Conservation (phyloP, 2,888 invertebrate species). For the Thymelicus acteon region DNA sequence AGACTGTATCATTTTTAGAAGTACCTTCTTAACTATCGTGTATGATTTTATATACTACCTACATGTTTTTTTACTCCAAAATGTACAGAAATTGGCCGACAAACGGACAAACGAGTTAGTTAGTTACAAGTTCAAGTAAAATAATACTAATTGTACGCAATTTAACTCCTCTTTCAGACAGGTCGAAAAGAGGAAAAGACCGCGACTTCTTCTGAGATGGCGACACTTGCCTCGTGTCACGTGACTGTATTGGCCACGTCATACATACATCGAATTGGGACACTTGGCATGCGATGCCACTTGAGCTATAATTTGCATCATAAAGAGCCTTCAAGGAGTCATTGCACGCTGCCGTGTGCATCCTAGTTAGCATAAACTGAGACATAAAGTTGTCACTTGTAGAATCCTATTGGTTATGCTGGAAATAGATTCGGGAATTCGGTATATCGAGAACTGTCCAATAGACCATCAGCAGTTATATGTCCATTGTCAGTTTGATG, state of each 20-base stretch:
- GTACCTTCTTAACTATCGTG: too few species aligned
- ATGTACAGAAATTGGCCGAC: too few species aligned
- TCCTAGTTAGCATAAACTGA: conserved; percentile 15
- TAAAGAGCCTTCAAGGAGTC: conserved; percentile 22
- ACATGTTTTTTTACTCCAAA: too few species aligned
- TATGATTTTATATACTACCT: too few species aligned
- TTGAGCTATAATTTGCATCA: conserved; percentile 22
- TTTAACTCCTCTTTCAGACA: background rate
- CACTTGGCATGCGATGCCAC: conserved; percentile 21
- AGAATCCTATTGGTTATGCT: conserved; percentile 5
- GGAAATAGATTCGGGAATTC: background rate
- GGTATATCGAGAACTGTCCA: background rate
- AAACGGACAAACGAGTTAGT: too few species aligned
- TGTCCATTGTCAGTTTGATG: too few species aligned
- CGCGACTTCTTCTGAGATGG: background rate
- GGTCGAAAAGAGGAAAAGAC: background rate
- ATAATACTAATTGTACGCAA: too few species aligned
- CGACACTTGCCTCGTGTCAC: conserved; percentile 10
- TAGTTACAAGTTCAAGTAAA: too few species aligned
- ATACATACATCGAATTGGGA: conserved; percentile 23
- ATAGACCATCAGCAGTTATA: background rate
- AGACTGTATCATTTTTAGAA: too few species aligned
- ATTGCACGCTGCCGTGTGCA: conserved; percentile 20
- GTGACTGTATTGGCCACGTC: background rate
- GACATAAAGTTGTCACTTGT: conserved; percentile 25